Conservation (phyloP, 1,140 invertebrate species). For the Drosophila oshimai region DNA sequence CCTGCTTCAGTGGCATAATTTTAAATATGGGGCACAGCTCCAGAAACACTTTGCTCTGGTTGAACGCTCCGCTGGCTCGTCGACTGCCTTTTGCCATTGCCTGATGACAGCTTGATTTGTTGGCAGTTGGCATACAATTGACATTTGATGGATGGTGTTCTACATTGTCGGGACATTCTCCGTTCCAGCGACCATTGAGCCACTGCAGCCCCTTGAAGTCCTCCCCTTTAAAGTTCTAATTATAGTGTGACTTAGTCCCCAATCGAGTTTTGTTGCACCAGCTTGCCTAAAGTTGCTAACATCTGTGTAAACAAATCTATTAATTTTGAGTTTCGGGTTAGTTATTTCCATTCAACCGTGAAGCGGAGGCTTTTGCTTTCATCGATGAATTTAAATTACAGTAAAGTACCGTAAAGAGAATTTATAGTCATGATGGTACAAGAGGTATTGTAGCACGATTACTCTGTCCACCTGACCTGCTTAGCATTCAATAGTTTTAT, state of each 20-base stretch:
- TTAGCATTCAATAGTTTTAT: too few relatives aligned
- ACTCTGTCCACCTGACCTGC: too few relatives aligned
- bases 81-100: conserved; percentile 46
- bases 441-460: too few relatives aligned
- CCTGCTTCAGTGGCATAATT: conserved; percentile 69
- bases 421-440: too few relatives aligned
- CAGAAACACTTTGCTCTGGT: conserved; percentile 72
- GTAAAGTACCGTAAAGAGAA: too few relatives aligned
- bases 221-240: conserved; percentile 39
- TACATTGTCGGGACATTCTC: conserved; percentile 75
- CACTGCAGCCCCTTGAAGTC: conserved; percentile 3
- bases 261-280: neutral
- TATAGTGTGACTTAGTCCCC: conserved; percentile 14
- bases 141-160: conserved; percentile 79
- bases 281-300: too few relatives aligned
- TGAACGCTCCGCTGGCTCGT: conserved; percentile 60
- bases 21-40: conserved; percentile 73
- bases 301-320: too few relatives aligned
- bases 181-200: conserved; percentile 5
- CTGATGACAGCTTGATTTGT: conserved; percentile 78
- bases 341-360: too few relatives aligned
- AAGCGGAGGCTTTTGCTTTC: too few relatives aligned
- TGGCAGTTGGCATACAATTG: conserved; percentile 79
- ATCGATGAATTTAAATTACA: too few relatives aligned
- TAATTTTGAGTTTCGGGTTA: too few relatives aligned